Conservation (phyloP, 2,797 vertebrate species). For the Smutsia temminckii region DNA sequence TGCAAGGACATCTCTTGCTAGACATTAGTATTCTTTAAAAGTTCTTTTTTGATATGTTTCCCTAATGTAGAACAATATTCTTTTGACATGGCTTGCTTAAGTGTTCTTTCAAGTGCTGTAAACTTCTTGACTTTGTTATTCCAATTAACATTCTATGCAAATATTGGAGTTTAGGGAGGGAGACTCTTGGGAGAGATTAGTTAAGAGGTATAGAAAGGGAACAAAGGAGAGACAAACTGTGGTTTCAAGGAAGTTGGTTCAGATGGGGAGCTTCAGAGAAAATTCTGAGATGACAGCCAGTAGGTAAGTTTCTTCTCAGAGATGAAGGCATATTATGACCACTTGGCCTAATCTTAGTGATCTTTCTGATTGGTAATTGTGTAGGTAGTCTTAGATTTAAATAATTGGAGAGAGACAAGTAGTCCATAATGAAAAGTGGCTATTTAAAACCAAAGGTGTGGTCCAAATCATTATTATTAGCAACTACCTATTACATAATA, state of each 20-base stretch:
- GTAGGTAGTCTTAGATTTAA: not conserved
- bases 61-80: not conserved
- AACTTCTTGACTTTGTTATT: not conserved
- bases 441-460: not conserved
- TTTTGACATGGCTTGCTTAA: not conserved
- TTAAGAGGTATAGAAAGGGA: not conserved
- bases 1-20: not conserved
- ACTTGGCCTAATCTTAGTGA: not conserved
- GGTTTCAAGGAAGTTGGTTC: not conserved
- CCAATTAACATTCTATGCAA: not conserved
- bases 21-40: not conserved
- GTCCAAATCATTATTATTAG: not conserved
- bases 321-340: not conserved
- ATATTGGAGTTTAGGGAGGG: not conserved
- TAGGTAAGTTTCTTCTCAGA: not conserved
- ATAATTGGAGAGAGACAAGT: not conserved
- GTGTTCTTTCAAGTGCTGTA: not conserved
- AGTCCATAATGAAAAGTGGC: not conserved
- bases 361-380: not conserved
- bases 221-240: not conserved
- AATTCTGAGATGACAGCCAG: not conserved
- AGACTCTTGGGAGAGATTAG: not conserved
- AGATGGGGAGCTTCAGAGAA: not conserved
- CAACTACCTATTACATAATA: not conserved
- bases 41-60: not conserved